These are phyloP conservation scores for Lithophane socia DNA, from an alignment of 2,888 invertebrate species.

Conservation along the genomic window DNA sequence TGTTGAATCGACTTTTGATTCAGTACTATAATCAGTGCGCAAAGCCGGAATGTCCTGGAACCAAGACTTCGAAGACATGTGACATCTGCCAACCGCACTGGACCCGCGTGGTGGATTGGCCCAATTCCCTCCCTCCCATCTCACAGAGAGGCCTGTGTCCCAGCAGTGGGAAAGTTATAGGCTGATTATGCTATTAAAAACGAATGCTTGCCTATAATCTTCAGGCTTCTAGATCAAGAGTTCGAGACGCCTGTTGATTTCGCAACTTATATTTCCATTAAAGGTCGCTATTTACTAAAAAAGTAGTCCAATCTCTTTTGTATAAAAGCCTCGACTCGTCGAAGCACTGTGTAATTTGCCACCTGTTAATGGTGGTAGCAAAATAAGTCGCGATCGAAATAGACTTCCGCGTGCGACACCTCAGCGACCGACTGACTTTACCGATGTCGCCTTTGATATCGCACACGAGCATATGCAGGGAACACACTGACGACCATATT, in stretches of 20 bases:
- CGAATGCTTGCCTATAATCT: not conserved
- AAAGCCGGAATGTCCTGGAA: no score
- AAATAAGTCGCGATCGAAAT: conserved; percentile 80
- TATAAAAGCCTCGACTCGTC: not conserved
- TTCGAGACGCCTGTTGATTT: not conserved
- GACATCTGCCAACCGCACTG: no score
- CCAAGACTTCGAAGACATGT: no score
- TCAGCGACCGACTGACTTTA: conserved; percentile 50
- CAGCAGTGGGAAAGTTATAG: no score
- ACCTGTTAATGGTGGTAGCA: conserved; percentile 74
- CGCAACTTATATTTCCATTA: not conserved
- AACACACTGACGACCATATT: conserved; percentile 6
- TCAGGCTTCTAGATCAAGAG: not conserved
- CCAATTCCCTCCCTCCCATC: no score
- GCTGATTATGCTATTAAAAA: not conserved
- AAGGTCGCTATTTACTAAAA: not conserved
- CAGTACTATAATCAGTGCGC: not conserved
- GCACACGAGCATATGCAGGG: conserved; percentile 4
- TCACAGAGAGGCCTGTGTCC: no score
- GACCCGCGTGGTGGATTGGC: no score
- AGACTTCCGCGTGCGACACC: conserved; percentile 83
- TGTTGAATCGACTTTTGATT: not conserved
- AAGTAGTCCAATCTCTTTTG: not conserved
- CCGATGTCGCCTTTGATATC: conserved; percentile 59
- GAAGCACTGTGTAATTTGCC: conserved; percentile 74